phyloP scores from a whole-genome alignment of 2,888 invertebrate species.

The Leucoma salicis region DNA sequence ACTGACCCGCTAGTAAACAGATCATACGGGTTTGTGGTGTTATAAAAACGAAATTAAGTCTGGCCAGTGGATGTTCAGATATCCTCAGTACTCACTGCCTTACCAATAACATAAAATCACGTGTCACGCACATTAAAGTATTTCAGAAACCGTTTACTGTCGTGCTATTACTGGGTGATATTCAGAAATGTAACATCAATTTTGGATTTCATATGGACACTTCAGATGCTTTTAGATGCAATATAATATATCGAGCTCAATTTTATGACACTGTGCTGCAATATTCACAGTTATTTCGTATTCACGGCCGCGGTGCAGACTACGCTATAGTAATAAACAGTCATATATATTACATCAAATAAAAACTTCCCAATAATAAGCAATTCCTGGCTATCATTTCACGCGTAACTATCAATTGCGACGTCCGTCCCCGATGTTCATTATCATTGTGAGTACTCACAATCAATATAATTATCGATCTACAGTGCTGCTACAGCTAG shows the following conservation, averaged over 20 bases:
- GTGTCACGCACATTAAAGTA: slow-evolving; percentile 61
- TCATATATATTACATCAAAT: no score
- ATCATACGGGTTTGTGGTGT: slow-evolving; percentile 82
- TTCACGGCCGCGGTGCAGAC: no score
- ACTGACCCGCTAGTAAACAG: slow-evolving; percentile 82
- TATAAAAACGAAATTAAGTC: slow-evolving; percentile 82
- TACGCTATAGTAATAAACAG: no score
- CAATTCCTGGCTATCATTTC: slow-evolving; percentile 31
- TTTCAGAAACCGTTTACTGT: slow-evolving; percentile 40
- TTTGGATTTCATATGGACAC: slow-evolving; percentile 17
- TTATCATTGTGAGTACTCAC: slow-evolving; percentile 22
- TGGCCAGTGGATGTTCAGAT: slow-evolving; percentile 73
- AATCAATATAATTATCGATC: slow-evolving; percentile 16
- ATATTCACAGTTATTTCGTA: no score
- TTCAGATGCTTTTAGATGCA: slow-evolving; percentile 18
- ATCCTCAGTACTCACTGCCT: slow-evolving; percentile 57
- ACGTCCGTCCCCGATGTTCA: slow-evolving; percentile 28
- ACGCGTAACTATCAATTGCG: no score
- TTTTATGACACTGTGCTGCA: no score
- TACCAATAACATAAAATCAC: slow-evolving; percentile 67
- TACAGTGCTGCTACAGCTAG: no score
- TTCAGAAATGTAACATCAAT: slow-evolving; percentile 21
- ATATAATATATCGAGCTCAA: no score
- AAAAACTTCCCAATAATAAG: no score
- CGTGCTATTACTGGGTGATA: background rate